Conservation (phyloP, 2,113 vertebrate species). For the Gadus macrocephalus region DNA sequence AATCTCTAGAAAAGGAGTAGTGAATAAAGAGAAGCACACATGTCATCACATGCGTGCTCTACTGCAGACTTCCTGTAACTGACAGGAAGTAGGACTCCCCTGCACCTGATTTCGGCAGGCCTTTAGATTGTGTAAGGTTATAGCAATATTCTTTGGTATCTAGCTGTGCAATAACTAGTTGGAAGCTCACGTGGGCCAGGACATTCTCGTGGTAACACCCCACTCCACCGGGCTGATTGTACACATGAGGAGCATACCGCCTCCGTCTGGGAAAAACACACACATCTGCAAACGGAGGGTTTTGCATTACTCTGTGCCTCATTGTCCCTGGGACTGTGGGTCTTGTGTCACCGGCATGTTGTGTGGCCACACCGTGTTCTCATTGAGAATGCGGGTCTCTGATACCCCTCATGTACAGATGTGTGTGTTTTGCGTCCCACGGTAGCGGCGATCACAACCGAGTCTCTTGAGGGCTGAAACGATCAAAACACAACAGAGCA, state of each 20-base stretch:
- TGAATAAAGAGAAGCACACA: no score
- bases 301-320: no score
- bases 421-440: slow-evolving; percentile 42
- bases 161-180: slow-evolving; percentile 63
- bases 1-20: no score
- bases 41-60: no score
- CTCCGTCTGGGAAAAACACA: slow-evolving; percentile 17
- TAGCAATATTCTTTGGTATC: slow-evolving; percentile 67
- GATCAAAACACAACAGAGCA: background rate
- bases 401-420: slow-evolving; percentile 30
- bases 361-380: no score
- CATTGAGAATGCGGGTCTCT: no score
- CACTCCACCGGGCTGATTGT: slow-evolving; percentile 56
- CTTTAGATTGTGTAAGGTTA: slow-evolving; percentile 15
- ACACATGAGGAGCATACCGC: slow-evolving; percentile 58
- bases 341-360: no score
- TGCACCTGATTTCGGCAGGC: no score
- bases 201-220: slow-evolving; percentile 17
- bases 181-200: slow-evolving; percentile 34
- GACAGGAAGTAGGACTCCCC: no score
- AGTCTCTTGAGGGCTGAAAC: slow-evolving; percentile 5
- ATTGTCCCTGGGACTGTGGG: no score
- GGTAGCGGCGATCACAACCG: slow-evolving; percentile 5
- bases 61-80: no score
- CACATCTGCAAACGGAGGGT: slow-evolving; percentile 8